Conservation (phyloP, 2,113 vertebrate species). For the Psilopsiagon aymara region DNA sequence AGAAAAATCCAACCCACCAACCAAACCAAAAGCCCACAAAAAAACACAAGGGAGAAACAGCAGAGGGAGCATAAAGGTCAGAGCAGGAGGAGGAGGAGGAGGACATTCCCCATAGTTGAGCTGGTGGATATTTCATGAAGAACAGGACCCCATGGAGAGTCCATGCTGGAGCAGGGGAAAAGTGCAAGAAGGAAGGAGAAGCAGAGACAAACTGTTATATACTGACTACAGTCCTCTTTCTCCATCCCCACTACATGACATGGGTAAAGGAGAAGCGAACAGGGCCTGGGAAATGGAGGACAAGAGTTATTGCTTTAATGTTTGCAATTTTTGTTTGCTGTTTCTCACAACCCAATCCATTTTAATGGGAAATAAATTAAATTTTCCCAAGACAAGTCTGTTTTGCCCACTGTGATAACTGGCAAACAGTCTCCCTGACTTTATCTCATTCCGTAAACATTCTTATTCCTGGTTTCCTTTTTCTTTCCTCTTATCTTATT, state of each 20-base stretch:
- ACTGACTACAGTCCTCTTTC: not conserved
- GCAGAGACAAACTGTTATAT: not conserved
- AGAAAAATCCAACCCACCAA: not conserved
- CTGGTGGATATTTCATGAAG: not conserved
- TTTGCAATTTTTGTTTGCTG: not conserved
- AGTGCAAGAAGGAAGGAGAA: not conserved
- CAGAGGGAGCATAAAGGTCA: not conserved
- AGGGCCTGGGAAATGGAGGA: not conserved
- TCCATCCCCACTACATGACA: not conserved
- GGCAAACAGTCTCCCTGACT: not conserved
- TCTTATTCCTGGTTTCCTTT: not conserved
- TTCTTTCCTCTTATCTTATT: not conserved
- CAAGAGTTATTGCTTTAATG: not conserved
- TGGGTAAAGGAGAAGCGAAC: fast-evolving
- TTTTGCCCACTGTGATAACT: not conserved
- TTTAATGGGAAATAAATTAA: not conserved
- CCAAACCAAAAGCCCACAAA: not conserved
- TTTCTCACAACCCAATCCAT: not conserved
- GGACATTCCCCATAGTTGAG: not conserved
- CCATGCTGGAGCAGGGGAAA: not conserved
- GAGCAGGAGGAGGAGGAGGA: not conserved
- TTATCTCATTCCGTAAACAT: not conserved
- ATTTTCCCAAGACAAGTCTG: not conserved
- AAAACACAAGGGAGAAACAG: not conserved
- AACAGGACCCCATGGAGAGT: not conserved